Evolutionary conservation across 2,113 vertebrate genomes (phyloP), one percentile per base, ranked within the genome.

Genomic region (Psammodynastes pulverulentus): DNA sequence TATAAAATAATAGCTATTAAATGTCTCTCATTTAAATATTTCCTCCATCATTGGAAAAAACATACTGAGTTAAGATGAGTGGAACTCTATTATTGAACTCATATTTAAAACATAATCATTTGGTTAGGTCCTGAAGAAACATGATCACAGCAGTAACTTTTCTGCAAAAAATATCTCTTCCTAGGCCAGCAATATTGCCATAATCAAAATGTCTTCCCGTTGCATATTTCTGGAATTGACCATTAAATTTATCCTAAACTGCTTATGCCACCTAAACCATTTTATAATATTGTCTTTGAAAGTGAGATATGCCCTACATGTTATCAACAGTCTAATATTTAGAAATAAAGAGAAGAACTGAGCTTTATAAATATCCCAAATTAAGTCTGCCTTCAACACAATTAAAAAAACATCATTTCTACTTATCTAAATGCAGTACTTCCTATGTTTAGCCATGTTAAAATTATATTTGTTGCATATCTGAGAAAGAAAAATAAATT

Each of bases 351-450:
- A 72, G 34, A 72, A 39, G n/a, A 34, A 24, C 34, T 10, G 12
- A 51, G 29, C 24, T 89, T 89, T 49, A 4, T 24, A 48, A 72
- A 49, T 48, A 48, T 67, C 5, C 24, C 48, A 84, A 43, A 53
- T 84, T 9, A 26, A 53, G 29, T 84, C 49, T 54, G n/a, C 90
- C 53, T 85, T 49, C 4, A 86, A 48, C 43, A 86, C 29, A 62
- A 34, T 15, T 48, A 48, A 54, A 92, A 95, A n/a, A 12, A 56
- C 5, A 54, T 93, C 19, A 84, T 13, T 86, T 87, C 89, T 0
- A 91, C 58, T 26, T 67, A 67, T 67, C 10, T n/a, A 91, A 51
- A 88, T 89, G 95, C 6, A 43, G 88, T 86, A 0, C n/a, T 89
- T 89, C 90, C 93, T 39, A 39, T 9, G 3, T 39, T 90, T 21